Evolutionary conservation across 2,113 vertebrate species (phyloP), one percentile per base, ranked within the genome.

Genomic region (Ellobius talpinus): DNA sequence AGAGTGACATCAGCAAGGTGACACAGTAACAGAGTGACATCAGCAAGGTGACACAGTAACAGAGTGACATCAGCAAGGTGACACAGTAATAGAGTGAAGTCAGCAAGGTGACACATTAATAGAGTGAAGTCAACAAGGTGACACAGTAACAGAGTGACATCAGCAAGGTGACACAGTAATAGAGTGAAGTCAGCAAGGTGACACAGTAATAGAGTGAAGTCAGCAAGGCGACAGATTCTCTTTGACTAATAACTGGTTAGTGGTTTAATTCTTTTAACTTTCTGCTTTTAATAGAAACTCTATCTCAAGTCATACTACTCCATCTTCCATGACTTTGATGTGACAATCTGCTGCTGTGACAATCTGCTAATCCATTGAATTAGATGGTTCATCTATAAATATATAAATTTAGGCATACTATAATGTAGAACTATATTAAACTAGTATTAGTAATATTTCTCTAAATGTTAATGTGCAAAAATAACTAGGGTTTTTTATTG

Each of bases 221-320:
- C 47, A 92, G 33, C 26, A 92, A 96, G 94, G 42, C 84, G 96
- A 92, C 42, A 90, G 90, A n/a, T 89, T 97, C 45, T 68, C 96
- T 94, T 47, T 89, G 7, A 29, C 47, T 89, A 97, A 61, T 91
- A 98, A 98, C 96, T 98, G 97, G 31, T 31, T 47, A 96, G 72
- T 0, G 0, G 21, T 96, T 97, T 94, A 97, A 47, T 91, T 95
- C 19, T n/a, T n/a, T n/a, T 42, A 55, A 61, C 65, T 90, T 55
- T 73, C 95, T 89, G 66, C 78, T 74, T 81, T 93, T 47, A 95
- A 14, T 55, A 55, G 95, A 98, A 87, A 97, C 86, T 92, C 47
- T 45, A 70, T 81, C 23, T 97, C 70, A 97, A 78, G 78, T 58
- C 96, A 19, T 74, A 66, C 2, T 50, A 77, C 65, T 42, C 90